Evolutionary conservation across 2,797 vertebrate genomes (phyloP), one percentile per base, ranked within the genome.

Genomic region (Adrianichthys oophorus): DNA sequence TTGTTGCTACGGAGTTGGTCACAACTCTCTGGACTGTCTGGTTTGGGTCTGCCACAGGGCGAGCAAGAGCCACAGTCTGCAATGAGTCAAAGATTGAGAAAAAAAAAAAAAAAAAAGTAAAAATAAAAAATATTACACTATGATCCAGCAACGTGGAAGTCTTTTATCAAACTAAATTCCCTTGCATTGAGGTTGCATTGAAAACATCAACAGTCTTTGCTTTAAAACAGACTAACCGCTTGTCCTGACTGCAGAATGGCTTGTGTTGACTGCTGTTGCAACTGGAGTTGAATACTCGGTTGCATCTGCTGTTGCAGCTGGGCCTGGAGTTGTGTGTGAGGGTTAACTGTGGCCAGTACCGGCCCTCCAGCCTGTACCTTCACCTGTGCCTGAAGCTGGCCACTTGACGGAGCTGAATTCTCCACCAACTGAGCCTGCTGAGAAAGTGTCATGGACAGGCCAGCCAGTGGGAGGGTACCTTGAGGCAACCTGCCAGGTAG

Each of bases 391-490:
- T 90, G 91, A 41, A 92, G 86, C 59, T 87, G 91, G 51, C 74
- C 80, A 37, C 81, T 63, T 2, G 78, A 23, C 50, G 90, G 91
- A 65, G 74, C 70, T 14, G 92, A 90, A 65, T 78, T 84, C 40
- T 96, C 95, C 48, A 91, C 70, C 52, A 92, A 89, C 84, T 94
- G 95, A 73, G 89, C 71, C 83, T 94, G 94, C 71, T 95, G 95
- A 44, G 92, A 76, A 53, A 94, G 92, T 0, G 93, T 51, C 56
- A 96, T 91, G 57, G 96, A 91, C 15, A 96, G 85, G 16, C 93
- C 79, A 0, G 90, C 74, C 85, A 96, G 88, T 10, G 94, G 87
- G 15, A 93, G 87, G 1, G 48, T 68, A 1, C 89, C 69, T 32
- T 92, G 90, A 58, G 94, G 90, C 71, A 95, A 73, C 42, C 95